Evolutionary conservation across 2,888 invertebrate genomes (phyloP).

Genomic region (Diloba caeruleocephala): DNA sequence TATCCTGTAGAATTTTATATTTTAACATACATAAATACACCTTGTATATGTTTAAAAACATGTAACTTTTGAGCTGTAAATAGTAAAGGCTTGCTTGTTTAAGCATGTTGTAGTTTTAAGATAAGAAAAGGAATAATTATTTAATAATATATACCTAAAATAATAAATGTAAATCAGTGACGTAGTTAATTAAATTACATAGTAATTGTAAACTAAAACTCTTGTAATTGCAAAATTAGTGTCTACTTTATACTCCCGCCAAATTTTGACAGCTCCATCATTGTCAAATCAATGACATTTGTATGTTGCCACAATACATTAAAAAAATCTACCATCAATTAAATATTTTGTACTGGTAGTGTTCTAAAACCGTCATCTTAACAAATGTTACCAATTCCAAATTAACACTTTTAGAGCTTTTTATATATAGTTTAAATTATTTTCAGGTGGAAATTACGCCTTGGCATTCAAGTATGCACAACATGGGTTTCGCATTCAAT

Average conservation of each 20-base stretch:
- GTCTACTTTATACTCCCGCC: slow-evolving; percentile 20
- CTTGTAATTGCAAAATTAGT: not conserved
- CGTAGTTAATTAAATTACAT: no score
- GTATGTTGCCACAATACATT: slow-evolving; percentile 1
- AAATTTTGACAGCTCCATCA: slow-evolving; percentile 17
- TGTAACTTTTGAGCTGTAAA: slow-evolving; percentile 17
- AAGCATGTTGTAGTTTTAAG: slow-evolving; percentile 29
- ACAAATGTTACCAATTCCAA: slow-evolving; percentile 9
- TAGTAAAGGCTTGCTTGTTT: slow-evolving; percentile 18
- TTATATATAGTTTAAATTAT: slow-evolving; percentile 5
- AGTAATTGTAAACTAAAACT: not conserved
- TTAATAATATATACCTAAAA: no score
- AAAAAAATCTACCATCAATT: slow-evolving; percentile 5
- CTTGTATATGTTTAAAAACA: not conserved
- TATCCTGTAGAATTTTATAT: not conserved
- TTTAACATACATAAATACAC: not conserved
- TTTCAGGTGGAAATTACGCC: slow-evolving; percentile 96
- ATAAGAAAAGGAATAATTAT: no score
- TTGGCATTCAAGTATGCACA: slow-evolving; percentile 99
- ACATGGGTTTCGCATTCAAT: slow-evolving; percentile 99
- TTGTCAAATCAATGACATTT: not conserved
- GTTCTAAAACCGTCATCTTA: no score
- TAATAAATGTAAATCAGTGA: no score
- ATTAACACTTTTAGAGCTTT: not conserved
- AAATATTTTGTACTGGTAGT: no score